A percentile compares a stretch with the other conserved stretches of the same genome.
phyloP scores from a whole-genome alignment of 2,888 invertebrate species.

The Lordiphosa fenestrarum region DNA sequence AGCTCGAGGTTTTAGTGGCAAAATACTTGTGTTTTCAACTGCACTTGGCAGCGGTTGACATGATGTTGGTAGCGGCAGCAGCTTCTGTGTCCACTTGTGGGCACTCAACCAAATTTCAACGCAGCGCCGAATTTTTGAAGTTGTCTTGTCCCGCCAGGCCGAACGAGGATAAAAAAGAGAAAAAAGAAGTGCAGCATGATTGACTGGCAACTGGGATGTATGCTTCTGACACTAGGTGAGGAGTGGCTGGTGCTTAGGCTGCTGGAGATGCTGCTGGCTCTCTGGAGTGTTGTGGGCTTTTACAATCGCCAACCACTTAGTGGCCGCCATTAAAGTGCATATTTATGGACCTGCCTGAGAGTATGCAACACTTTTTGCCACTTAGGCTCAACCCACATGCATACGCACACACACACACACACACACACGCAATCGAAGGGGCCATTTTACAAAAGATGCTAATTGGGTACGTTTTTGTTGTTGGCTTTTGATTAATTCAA shows the following conservation, averaged over 20 bases:
- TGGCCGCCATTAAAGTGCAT: slow-evolving; percentile 27
- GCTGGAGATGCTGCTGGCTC: too few species aligned
- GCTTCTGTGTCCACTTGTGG: slow-evolving; percentile 50
- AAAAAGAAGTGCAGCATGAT: slow-evolving; percentile 8
- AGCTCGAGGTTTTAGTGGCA: neutral
- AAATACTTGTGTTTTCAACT: neutral
- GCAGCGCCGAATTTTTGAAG: slow-evolving; percentile 45
- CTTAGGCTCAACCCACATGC: slow-evolving; percentile 18
- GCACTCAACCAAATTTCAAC: slow-evolving; percentile 57
- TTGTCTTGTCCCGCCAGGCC: slow-evolving; percentile 30
- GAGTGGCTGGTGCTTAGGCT: too few species aligned
- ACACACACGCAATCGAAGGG: slow-evolving; percentile 2
- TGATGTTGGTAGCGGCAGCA: slow-evolving; percentile 19
- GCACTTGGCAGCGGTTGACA: slow-evolving; percentile 48
- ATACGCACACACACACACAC: neutral
- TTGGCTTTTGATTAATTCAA: slow-evolving; percentile 10
- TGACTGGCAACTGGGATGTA: too few species aligned
- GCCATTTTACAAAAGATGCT: slow-evolving; percentile 17
- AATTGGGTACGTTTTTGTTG: slow-evolving; percentile 6
- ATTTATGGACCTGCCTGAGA: slow-evolving; percentile 40
- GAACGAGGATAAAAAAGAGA: slow-evolving; percentile 6
- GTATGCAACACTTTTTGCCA: slow-evolving; percentile 33
- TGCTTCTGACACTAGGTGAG: too few species aligned
- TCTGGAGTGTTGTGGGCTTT: too few species aligned
- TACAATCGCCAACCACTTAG: slow-evolving; percentile 2